Evolutionary conservation across 2,797 vertebrate species (phyloP), one percentile per base, ranked within the genome.

Genomic region (Synanceia verrucosa): DNA sequence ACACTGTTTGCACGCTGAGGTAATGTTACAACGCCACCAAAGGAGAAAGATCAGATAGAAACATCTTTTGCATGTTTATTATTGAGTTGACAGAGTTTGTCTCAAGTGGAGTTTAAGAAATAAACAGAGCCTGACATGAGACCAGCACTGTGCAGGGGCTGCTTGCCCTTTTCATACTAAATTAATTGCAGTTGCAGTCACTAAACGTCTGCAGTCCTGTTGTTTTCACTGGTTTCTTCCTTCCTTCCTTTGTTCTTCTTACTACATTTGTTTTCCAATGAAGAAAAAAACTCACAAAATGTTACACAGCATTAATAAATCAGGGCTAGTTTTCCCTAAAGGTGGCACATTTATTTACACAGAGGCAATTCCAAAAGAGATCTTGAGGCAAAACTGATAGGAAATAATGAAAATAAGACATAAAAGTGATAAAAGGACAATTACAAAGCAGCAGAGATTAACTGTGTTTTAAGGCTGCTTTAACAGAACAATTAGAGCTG

Each of bases 131-230:
- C 62, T 46, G 59, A 52, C 58, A 2, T 36, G 5, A 14, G 51
- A 58, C 2, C 63, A 56, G 41, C 24, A 0, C 34, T 68, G 59
- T 65, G 56, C 65, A 16, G 69, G 56, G 44, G 77, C 70, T 51
- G 48, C 21, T 41, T 53, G 44, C 16, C 60, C 61, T 78, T 70
- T 82, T 9, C 1, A 8, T 19, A 43, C 24, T 23, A 44, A 43
- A 77, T 73, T 4, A 62, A 66, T 52, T 43, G 23, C 70, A 41
- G 62, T 36, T 41, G 39, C 65, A n/a, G n/a, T n/a, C n/a, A 65
- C 44, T 51, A 34, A 53, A 53, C 44, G 23, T 58, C 62, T 70
- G 50, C 51, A 57, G 29, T 3, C 4, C 13, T 14, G 1, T 29
- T 24, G 10, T 44, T 19, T 43, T 21, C 5, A 23, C 43, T n/a